A percentile compares a stretch with the other conserved stretches of the same genome.
Evolutionary conservation across 2,113 vertebrate genomes (phyloP).

Genomic region (Chauna torquata): DNA sequence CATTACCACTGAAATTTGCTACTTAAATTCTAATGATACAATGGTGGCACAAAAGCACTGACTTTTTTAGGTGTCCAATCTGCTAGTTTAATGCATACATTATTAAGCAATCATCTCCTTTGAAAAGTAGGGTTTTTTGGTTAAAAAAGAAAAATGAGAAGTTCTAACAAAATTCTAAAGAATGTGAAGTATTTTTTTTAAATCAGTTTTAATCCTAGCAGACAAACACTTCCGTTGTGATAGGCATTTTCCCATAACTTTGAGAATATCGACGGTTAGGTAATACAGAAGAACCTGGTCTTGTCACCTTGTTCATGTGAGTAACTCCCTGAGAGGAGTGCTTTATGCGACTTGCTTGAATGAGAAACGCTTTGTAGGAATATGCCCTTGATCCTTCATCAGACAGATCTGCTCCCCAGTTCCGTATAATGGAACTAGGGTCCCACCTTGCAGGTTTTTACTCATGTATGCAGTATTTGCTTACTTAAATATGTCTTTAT

Average conservation of each 20-base stretch:
- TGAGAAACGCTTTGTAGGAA: background rate
- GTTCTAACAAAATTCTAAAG: background rate
- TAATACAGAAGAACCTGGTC: accelerated
- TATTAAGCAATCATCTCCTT: background rate
- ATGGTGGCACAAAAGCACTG: background rate
- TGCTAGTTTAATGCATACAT: background rate
- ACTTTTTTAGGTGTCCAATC: background rate
- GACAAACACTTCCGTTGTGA: background rate
- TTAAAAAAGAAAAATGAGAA: background rate
- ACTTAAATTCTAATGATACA: background rate
- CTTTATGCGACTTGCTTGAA: background rate
- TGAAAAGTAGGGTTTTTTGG: background rate
- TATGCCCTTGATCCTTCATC: background rate
- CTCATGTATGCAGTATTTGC: background rate
- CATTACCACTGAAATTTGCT: background rate
- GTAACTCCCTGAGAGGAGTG: background rate
- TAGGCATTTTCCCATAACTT: background rate
- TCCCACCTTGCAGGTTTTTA: background rate
- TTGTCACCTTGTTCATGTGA: background rate
- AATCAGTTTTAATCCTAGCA: background rate
- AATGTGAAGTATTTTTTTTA: background rate
- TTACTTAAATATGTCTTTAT: background rate
- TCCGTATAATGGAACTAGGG: accelerated
- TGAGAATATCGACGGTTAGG: background rate
- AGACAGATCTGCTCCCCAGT: background rate